phyloP scores from a whole-genome alignment of 1,140 invertebrate genomes.

The Lasaia peninsularis region DNA sequence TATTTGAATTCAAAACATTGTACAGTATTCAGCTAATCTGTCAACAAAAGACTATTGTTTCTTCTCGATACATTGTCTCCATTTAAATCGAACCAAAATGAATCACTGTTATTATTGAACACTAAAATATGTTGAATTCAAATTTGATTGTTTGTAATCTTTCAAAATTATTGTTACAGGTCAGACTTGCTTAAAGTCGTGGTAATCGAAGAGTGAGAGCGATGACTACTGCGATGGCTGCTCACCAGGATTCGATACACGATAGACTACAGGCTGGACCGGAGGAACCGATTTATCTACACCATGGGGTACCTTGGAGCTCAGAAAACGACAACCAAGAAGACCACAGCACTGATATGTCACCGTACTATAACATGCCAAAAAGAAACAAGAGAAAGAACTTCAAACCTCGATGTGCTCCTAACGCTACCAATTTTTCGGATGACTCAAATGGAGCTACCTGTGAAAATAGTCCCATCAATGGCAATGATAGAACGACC shows the following conservation, averaged over 20 bases:
- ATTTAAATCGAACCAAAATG: conserved; percentile 69
- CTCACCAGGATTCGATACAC: conserved; percentile 70
- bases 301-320: conserved; percentile 65
- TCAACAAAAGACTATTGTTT: conserved; percentile 74
- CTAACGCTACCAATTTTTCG: conserved; percentile 72
- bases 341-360: conserved; percentile 69
- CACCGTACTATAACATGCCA: conserved; percentile 74
- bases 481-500: conserved; percentile 64
- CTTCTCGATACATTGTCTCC: conserved; percentile 65
- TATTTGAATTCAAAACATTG: conserved; percentile 67
- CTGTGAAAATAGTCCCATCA: conserved; percentile 68
- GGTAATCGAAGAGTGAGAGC: conserved; percentile 55
- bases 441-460: conserved; percentile 72
- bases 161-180: conserved; percentile 52
- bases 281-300: conserved; percentile 59
- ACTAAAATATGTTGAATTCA: conserved; percentile 62
- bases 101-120: conserved; percentile 72
- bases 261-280: conserved; percentile 64
- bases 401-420: conserved; percentile 81
- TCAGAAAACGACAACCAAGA: conserved; percentile 56
- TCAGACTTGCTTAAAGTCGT: conserved; percentile 58
- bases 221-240: conserved; percentile 74
- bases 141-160: conserved; percentile 70
- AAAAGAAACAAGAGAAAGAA: conserved; percentile 83
- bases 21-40: conserved; percentile 72